Evolutionary conservation across 2,888 invertebrate genomes (phyloP), one percentile per base, ranked within the genome.

Genomic region (Thelaira solivaga): DNA sequence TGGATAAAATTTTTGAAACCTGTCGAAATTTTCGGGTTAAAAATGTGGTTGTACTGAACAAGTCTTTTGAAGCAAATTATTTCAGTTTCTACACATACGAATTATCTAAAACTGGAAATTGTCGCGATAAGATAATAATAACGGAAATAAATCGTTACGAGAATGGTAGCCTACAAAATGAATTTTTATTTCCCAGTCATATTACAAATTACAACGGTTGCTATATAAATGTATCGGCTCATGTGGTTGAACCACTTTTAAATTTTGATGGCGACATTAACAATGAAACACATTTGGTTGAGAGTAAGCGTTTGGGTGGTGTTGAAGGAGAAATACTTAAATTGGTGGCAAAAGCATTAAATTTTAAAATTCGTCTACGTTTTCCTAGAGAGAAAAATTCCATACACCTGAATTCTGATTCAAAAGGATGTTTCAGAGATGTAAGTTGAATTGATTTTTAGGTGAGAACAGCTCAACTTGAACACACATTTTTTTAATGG

Each of bases 301-400:
- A 78, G 4, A 64, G 16, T 7, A 47, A 71, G 13, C 83, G 83
- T 0, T 74, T 86, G 0, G 65, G 53, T 0, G 88, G 88, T 1
- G 80, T 87, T 26, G 88, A 88, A 31, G 87, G 86, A 0, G 82
- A 83, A 4, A 61, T 87, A 5, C 73, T 88, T 2, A 83, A 82
- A 26, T 0, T 77, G 6, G 53, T 87, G 36, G 81, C 86, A 3
- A 64, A 47, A 6, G 51, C 76, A 0, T 41, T 88, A n/a, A 80
- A 83, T 13, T 87, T 88, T 43, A 82, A 81, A 1, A 81, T 87
- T 0, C n/a, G 73, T 0, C 57, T 86, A 18, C 18, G 80, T 10
- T 82, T 83, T 39, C 81, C 85, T 0, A 78, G 69, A 4, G 81
- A 69, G 3, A 20, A 62, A 2, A 82, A 74, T 13, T 26, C 65